Evolutionary conservation across 1,140 invertebrate species (phyloP), one percentile per base, ranked within the genome.

Genomic region (Alviniconcha marisindica): DNA sequence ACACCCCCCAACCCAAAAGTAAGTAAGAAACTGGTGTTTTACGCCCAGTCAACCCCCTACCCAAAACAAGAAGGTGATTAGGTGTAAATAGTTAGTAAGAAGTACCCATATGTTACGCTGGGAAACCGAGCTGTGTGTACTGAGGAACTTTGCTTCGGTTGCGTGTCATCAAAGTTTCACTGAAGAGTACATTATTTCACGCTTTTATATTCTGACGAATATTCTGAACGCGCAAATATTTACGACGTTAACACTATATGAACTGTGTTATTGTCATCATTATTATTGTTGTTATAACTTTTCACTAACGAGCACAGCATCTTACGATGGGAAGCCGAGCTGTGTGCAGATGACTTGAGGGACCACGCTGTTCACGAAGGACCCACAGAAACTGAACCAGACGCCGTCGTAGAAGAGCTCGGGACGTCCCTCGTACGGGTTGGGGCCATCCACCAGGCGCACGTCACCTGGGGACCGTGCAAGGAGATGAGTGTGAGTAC

Each of bases 381-480:
- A 5, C 21, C 21, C 24, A 42, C 73, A 76, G 38, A 76, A 21
- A 76, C 73, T 76, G 36, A 76, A 40, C 73, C 73, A 76, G 40
- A 76, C 73, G 38, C 73, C 73, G 24, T 76, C 40, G 7, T 76
- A 21, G 18, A 76, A 76, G 42, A 44, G 18, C 40, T 76, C 73
- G 4, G 40, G 31, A 24, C 73, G 73, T 21, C 73, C 73, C 44
- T 76, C 73, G 10, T 76, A 76, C 15, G 73, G 38, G 24, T 76
- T 76, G 0, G 73, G 73, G 38, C 73, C 73, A 40, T 76, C 73
- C 10, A 44, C 4, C 21, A 76, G 42, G 2, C 38, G 73, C 40
- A 76, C 73, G 40, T 76, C 73, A 38, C 38, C 73, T 40, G 36
- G 1, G n/a, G n/a, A n/a, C n/a, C n/a, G n/a, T n/a, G n/a, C n/a